A percentile compares a stretch with the other conserved stretches of the same genome.
Evolutionary conservation across 2,113 vertebrate species (phyloP).

Genomic region (Oryzias woworae): DNA sequence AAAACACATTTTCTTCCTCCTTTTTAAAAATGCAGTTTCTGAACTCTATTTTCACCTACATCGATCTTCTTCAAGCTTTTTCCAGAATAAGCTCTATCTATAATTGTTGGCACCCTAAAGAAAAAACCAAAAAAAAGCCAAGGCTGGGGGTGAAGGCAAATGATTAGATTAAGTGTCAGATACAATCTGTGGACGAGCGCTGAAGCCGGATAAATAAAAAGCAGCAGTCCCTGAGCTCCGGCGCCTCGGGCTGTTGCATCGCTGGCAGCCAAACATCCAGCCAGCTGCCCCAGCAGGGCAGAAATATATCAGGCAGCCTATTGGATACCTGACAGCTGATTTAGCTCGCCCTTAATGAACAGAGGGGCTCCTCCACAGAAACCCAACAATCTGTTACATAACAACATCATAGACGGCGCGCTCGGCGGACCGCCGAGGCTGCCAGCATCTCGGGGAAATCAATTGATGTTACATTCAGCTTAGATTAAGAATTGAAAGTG

Average conservation of each 20-base stretch:
- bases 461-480: slow-evolving; percentile 7
- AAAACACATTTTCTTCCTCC: too few species aligned
- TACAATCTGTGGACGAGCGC: slow-evolving; percentile 29
- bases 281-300: slow-evolving; percentile 50
- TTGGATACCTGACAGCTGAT: slow-evolving; percentile 67
- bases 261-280: slow-evolving; percentile 66
- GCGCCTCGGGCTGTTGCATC: slow-evolving; percentile 58
- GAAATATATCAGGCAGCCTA: slow-evolving; percentile 50
- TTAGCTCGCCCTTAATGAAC: slow-evolving; percentile 58
- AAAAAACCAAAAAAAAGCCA: slow-evolving; percentile 10
- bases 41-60: too few species aligned
- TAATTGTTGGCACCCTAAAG: slow-evolving; percentile 2
- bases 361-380: slow-evolving; percentile 35
- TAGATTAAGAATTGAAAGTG: slow-evolving; percentile 12
- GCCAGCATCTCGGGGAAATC: slow-evolving; percentile 17
- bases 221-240: slow-evolving; percentile 47
- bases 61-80: slow-evolving; percentile 3
- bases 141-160: slow-evolving; percentile 23
- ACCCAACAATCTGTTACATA: slow-evolving; percentile 50
- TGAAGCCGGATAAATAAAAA: slow-evolving; percentile 55
- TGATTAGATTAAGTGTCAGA: slow-evolving; percentile 20
- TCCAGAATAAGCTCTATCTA: background rate
- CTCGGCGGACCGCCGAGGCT: slow-evolving; percentile 14
- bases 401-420: slow-evolving; percentile 32
- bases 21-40: too few species aligned